Evolutionary conservation across 2,888 invertebrate genomes (phyloP).

Genomic region (Drosophila vallismaia): DNA sequence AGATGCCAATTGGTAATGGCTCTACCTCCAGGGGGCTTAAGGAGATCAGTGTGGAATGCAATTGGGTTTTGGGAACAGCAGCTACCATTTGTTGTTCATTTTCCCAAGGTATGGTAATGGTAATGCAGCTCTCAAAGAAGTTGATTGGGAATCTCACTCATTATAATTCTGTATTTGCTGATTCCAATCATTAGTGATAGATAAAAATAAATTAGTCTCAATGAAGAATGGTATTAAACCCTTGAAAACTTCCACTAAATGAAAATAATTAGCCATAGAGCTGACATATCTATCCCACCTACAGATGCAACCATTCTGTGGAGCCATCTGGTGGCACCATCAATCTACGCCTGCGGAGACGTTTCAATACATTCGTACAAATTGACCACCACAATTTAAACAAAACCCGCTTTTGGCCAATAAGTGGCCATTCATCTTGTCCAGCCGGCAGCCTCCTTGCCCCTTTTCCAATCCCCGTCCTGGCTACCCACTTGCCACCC

Average conservation of each 20-base stretch:
- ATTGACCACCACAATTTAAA: constrained; percentile 50
- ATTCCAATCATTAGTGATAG: background rate
- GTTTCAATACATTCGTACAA: constrained; percentile 35
- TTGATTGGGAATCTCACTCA: background rate
- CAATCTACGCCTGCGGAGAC: constrained; percentile 43
- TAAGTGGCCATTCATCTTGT: constrained; percentile 76
- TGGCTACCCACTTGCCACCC: background rate
- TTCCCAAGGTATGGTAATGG: background rate
- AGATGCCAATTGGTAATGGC: constrained; percentile 54
- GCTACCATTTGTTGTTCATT: background rate
- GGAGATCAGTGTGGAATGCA: constrained; percentile 19
- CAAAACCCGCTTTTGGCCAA: constrained; percentile 58
- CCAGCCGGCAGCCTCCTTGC: constrained; percentile 34
- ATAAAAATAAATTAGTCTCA: background rate
- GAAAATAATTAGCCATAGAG: constrained; percentile 20
- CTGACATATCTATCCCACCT: constrained; percentile 27
- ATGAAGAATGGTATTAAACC: background rate
- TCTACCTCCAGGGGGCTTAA: background rate
- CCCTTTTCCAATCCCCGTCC: background rate
- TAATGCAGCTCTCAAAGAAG: background rate
- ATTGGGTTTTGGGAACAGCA: background rate
- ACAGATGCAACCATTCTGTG: constrained; percentile 19
- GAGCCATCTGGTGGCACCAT: constrained; percentile 41
- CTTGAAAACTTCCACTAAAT: background rate
- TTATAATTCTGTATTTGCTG: background rate